phyloP scores from a whole-genome alignment of 2,113 vertebrate genomes.

The Callipepla californica region DNA sequence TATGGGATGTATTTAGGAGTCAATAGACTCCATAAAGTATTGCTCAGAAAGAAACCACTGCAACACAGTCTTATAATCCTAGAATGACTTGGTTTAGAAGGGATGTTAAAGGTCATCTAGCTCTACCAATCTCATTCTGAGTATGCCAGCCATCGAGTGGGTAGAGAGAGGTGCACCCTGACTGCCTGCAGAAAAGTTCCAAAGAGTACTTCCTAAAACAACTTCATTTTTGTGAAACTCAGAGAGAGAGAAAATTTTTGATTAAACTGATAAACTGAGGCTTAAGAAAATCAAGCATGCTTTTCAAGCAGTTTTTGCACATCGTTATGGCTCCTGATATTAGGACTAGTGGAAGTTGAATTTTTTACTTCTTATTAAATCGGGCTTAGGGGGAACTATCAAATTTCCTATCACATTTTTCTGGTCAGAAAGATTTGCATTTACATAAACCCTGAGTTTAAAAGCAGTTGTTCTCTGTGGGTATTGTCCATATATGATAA shows the following conservation, averaged over 20 bases:
- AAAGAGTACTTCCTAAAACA: background rate
- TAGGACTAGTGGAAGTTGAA: slow-evolving; percentile 13
- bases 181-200: background rate
- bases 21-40: background rate
- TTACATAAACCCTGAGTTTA: slow-evolving; percentile 47
- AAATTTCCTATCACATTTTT: slow-evolving; percentile 28
- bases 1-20: background rate
- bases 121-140: background rate
- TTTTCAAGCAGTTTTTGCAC: background rate
- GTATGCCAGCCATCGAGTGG: background rate
- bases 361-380: slow-evolving; percentile 52
- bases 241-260: slow-evolving; percentile 15
- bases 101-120: too few relatives aligned
- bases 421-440: slow-evolving; percentile 33
- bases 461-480: slow-evolving; percentile 42
- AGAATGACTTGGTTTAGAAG: too few relatives aligned
- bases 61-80: background rate
- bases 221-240: background rate
- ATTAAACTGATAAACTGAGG: slow-evolving; percentile 19
- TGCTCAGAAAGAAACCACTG: background rate
- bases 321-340: slow-evolving; percentile 6
- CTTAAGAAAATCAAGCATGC: background rate
- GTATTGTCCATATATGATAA: background rate
- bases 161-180: background rate
- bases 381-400: slow-evolving; percentile 6